Evolutionary conservation across 1,140 invertebrate genomes (phyloP), one percentile per base, ranked within the genome.

Genomic region (Glossosoma conforme): DNA sequence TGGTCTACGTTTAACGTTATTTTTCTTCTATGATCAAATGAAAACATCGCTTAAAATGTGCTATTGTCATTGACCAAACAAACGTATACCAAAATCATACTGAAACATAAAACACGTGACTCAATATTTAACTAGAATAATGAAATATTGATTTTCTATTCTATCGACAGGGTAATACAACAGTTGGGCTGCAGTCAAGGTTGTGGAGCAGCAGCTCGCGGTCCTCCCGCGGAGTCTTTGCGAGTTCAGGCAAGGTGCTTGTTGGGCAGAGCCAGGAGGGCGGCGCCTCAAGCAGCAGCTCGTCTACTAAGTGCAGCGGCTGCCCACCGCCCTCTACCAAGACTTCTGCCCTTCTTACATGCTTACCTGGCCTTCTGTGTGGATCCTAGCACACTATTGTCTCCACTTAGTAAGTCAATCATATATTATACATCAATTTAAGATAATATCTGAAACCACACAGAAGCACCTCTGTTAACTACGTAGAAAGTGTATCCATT

Each of bases 321-420:
- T 0, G 82, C 81, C 37, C 79, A 78, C 3, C 82, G 87, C 21
- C 79, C 87, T 0, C 70, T 97, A 15, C 72, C 82, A 2, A 91
- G 94, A 42, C 80, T 97, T 9, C 67, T 99, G 2, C 94, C 98
- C 61, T 91, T 97, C 62, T 86, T 98, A 35, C 97, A 99, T 69
- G 82, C 93, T 3, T 93, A 97, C 61, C 80, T 97, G 28, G 93
- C 92, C 13, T 98, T 94, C 67, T 99, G 97, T 71, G 80, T 91
- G 37, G 94, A 97, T 69, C 89, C 91, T 19, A 82, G 82, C 52
- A 82, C 84, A 2, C 74, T 92, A 53, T 69, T 93, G 2, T 93
- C 90, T 13, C 90, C 90, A 15, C 70, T 89, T 64, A 90, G 89
- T 92, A 76, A 86, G 87, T 82, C n/a, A n/a, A n/a, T n/a, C n/a